These are phyloP conservation scores for Zaprionus africanus DNA, from an alignment of 1,140 invertebrate genomes.

Conservation along the genomic window DNA sequence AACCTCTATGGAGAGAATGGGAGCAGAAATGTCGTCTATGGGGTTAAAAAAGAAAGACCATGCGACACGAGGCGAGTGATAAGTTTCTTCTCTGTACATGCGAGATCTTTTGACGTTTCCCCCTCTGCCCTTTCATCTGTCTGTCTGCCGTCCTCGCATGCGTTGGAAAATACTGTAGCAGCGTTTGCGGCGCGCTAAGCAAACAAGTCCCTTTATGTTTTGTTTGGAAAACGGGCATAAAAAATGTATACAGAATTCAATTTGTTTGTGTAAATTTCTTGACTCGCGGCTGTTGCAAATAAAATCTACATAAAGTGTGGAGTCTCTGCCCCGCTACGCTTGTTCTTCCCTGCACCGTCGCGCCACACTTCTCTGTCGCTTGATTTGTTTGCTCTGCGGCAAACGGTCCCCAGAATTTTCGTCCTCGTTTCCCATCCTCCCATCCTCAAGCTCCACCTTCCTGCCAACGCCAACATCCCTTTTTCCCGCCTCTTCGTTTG, in stretches of 20 bases:
- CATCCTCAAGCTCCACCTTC: neutral
- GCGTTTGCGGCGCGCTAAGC: constrained; percentile 43
- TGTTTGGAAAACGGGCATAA: constrained; percentile 66
- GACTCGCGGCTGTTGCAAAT: constrained; percentile 79
- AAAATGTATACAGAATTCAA: constrained; percentile 82
- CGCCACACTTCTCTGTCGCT: constrained; percentile 20
- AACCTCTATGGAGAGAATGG: neutral
- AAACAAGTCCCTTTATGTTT: constrained; percentile 56
- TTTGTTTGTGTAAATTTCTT: constrained; percentile 75
- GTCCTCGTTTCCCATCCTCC: neutral
- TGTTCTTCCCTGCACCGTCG: neutral
- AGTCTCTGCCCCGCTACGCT: neutral
- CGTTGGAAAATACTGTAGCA: constrained; percentile 41
- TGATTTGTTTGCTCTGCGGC: constrained; percentile 44
- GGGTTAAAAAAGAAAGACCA: neutral
- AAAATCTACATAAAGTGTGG: constrained; percentile 77
- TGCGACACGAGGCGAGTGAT: neutral
- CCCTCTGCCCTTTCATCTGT: too few relatives aligned
- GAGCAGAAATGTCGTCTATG: neutral
- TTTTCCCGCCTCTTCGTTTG: constrained; percentile 34
- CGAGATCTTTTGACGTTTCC: too few relatives aligned
- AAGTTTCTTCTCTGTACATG: neutral
- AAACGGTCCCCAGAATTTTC: constrained; percentile 3
- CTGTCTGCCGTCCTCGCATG: neutral
- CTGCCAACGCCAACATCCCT: neutral